phyloP scores from a whole-genome alignment of 2,113 vertebrate genomes.

The Corythornis cristatus region DNA sequence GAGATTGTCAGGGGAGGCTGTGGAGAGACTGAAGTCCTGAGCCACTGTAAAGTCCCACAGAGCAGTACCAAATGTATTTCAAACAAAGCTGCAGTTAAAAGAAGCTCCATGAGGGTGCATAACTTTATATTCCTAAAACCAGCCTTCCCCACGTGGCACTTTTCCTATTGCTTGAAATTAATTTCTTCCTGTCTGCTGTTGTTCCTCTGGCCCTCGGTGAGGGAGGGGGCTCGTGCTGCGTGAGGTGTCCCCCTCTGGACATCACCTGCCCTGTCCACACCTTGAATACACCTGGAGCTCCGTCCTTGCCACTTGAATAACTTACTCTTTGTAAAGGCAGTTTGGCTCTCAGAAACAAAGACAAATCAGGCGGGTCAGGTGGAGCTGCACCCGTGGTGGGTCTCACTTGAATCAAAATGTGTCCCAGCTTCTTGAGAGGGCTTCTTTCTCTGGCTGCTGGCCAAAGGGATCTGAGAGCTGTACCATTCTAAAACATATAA shows the following conservation, averaged over 20 bases:
- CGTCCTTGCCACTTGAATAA: neutral
- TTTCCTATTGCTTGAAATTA: neutral
- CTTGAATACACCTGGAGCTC: neutral
- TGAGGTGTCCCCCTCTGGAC: neutral
- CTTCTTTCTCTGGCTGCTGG: neutral
- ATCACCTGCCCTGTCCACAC: fast-evolving
- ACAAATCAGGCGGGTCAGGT: neutral
- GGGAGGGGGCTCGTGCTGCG: fast-evolving
- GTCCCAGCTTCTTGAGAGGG: neutral
- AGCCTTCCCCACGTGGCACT: neutral
- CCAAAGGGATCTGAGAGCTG: neutral
- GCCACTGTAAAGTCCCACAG: neutral
- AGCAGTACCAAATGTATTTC: neutral
- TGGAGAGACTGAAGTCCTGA: neutral
- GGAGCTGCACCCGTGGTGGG: neutral
- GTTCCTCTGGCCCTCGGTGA: neutral
- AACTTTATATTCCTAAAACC: neutral
- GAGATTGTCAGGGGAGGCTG: neutral
- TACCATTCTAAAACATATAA: neutral
- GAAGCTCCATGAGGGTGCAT: neutral
- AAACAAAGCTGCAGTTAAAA: neutral
- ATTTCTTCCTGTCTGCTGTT: neutral
- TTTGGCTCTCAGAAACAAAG: neutral
- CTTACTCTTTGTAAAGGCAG: neutral
- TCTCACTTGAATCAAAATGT: neutral